Evolutionary conservation across 2,888 invertebrate species (phyloP).

Genomic region (Nipponacmea schrenckii): DNA sequence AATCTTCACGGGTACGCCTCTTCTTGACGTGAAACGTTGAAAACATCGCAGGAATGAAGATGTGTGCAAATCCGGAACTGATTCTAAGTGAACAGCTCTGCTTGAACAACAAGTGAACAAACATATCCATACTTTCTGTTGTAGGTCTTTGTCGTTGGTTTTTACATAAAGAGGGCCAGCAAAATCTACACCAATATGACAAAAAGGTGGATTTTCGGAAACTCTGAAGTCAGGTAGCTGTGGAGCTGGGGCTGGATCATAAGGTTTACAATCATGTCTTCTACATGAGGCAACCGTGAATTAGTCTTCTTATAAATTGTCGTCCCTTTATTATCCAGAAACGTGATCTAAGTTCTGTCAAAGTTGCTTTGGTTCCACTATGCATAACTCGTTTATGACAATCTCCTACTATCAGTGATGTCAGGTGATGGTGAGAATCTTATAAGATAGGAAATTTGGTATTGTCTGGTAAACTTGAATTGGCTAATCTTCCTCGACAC

Average conservation of each 20-base stretch:
- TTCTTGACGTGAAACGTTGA: background rate
- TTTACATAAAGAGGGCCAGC: background rate
- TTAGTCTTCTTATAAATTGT: background rate
- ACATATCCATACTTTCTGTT: background rate
- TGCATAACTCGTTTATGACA: background rate
- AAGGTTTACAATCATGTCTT: slow-evolving; percentile 1
- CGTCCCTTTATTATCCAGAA: slow-evolving; percentile 1
- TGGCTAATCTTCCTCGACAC: slow-evolving; percentile 3
- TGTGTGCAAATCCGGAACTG: background rate
- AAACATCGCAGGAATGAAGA: background rate
- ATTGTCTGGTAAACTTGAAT: background rate
- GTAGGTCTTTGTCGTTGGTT: background rate
- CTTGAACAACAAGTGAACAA: background rate
- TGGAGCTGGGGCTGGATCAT: background rate
- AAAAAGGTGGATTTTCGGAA: background rate
- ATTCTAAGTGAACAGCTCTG: background rate
- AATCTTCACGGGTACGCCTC: background rate
- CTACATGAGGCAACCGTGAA: background rate
- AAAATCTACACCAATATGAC: background rate
- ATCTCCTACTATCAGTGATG: background rate
- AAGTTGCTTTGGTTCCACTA: background rate
- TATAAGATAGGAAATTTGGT: background rate
- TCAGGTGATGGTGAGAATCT: too few species aligned
- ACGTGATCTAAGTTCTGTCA: background rate
- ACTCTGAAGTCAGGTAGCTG: background rate